Conservation (phyloP, 2,113 vertebrate species). For the Oreochromis aureus region DNA sequence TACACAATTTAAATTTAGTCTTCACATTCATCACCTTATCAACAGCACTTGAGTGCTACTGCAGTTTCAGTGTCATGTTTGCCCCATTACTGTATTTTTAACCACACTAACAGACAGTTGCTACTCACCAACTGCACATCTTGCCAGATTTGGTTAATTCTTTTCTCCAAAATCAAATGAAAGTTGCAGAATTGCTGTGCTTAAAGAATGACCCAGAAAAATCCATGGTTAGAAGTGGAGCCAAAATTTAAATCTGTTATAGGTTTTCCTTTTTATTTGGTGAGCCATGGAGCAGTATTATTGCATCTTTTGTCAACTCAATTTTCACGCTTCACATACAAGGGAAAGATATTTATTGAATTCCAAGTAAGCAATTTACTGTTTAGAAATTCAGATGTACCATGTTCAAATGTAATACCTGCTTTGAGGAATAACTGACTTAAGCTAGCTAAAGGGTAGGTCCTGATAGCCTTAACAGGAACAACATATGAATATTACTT, state of each 20-base stretch:
- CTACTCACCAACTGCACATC: neutral
- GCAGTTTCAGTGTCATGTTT: neutral
- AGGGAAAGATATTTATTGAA: neutral
- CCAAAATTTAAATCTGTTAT: neutral
- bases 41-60: neutral
- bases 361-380: neutral
- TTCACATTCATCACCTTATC: neutral
- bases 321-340: neutral
- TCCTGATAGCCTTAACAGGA: neutral
- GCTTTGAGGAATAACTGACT: neutral
- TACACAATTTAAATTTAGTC: neutral
- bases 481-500: neutral
- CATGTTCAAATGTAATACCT: neutral
- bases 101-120: neutral
- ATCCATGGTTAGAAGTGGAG: neutral
- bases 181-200: neutral
- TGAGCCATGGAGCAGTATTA: neutral
- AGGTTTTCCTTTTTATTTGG: neutral
- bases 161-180: neutral
- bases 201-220: neutral
- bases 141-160: neutral
- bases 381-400: neutral
- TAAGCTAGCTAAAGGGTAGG: neutral
- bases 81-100: neutral
- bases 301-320: neutral